Percentiles rank a stretch among this genome's conserved stretches.
Evolutionary conservation across 2,888 invertebrate species (phyloP).

Genomic region (Thecocarcelia acutangulata): DNA sequence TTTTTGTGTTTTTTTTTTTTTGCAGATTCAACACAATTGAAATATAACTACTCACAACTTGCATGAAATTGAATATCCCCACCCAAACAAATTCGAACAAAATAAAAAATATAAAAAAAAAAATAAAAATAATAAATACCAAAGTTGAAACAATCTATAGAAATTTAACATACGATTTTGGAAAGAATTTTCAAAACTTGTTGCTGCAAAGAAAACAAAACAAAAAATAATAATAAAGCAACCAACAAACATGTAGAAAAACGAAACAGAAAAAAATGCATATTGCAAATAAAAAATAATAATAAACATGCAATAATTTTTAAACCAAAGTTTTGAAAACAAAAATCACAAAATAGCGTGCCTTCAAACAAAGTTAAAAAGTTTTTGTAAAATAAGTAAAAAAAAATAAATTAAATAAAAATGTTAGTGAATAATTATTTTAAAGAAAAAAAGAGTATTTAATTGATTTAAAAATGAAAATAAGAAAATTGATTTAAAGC

Average conservation of each 20-base stretch:
- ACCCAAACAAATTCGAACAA: slow-evolving; percentile 48
- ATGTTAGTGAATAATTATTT: slow-evolving; percentile 47
- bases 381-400: slow-evolving; percentile 20
- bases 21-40: slow-evolving; percentile 51
- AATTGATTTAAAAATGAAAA: slow-evolving; percentile 53
- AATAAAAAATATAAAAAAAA: slow-evolving; percentile 20
- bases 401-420: slow-evolving; percentile 16
- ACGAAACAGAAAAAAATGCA: slow-evolving; percentile 34
- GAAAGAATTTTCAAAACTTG: slow-evolving; percentile 75
- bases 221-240: too few species aligned
- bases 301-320: slow-evolving; percentile 59
- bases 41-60: slow-evolving; percentile 31
- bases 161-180: slow-evolving; percentile 74
- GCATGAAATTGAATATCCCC: slow-evolving; percentile 26
- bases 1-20: slow-evolving; percentile 25
- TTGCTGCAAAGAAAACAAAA: slow-evolving; percentile 71
- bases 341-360: slow-evolving; percentile 57
- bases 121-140: slow-evolving; percentile 53
- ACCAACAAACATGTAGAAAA: slow-evolving; percentile 59
- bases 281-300: slow-evolving; percentile 41
- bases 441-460: slow-evolving; percentile 32
- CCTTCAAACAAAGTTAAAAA: slow-evolving; percentile 38
- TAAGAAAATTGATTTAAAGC: slow-evolving; percentile 44
- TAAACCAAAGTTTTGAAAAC: slow-evolving; percentile 38
- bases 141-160: slow-evolving; percentile 52